These are phyloP conservation scores for Harpalus rufipes DNA, from an alignment of 2,888 invertebrate genomes.

Conservation along the genomic window DNA sequence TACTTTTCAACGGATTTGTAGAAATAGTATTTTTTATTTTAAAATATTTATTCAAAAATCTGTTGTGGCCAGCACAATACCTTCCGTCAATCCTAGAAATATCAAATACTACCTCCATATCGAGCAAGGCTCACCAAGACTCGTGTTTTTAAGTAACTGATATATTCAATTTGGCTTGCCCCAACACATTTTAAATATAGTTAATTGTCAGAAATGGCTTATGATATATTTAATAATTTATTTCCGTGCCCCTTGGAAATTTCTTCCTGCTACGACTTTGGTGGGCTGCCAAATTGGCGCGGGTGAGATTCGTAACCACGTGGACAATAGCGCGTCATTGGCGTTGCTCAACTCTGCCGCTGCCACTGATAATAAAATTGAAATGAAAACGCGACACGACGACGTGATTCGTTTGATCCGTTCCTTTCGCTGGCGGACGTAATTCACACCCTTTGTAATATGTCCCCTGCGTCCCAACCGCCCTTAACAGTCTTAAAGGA, in stretches of 20 bases:
- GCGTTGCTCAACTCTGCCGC: conserved; percentile 12
- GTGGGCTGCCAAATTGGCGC: neutral
- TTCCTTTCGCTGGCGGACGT: conserved; percentile 32
- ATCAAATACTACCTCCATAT: no score
- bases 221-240: neutral
- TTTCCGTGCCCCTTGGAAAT: neutral
- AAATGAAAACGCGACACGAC: conserved; percentile 51
- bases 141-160: no score
- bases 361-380: conserved; percentile 50
- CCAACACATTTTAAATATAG: neutral
- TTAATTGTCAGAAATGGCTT: neutral
- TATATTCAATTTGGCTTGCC: no score
- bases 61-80: no score
- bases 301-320: conserved; percentile 44
- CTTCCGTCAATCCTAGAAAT: no score
- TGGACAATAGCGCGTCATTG: conserved; percentile 54
- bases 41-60: no score
- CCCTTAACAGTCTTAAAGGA: neutral
- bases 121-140: no score
- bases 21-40: no score
- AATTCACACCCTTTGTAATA: conserved; percentile 47
- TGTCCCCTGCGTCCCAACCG: neutral
- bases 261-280: neutral
- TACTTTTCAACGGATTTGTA: no score
- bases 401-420: conserved; percentile 52